phyloP scores from a whole-genome alignment of 2,797 vertebrate species.

The Spatula clypeata region DNA sequence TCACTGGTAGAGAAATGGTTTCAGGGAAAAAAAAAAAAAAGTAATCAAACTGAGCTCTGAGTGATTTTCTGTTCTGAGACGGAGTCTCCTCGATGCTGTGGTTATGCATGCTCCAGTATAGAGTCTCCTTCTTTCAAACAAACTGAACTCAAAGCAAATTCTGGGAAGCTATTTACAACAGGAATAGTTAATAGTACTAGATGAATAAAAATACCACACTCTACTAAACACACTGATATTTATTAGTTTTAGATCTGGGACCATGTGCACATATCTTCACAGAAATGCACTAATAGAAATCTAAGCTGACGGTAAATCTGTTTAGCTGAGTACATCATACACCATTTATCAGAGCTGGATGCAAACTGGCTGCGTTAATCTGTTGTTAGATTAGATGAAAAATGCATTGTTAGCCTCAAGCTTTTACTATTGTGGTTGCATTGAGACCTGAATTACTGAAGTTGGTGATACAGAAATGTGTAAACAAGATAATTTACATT shows the following conservation, averaged over 20 bases:
- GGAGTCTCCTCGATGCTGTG: neutral
- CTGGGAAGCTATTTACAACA: neutral
- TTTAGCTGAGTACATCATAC: slow-evolving; percentile 3
- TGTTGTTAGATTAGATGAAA: neutral
- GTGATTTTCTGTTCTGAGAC: neutral
- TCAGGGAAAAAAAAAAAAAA: neutral
- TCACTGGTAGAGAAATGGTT: neutral
- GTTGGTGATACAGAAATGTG: neutral
- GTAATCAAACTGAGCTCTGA: neutral
- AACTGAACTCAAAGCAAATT: slow-evolving; percentile 10
- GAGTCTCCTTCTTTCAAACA: neutral
- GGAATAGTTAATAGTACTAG: neutral
- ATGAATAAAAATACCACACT: neutral
- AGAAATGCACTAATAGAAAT: neutral
- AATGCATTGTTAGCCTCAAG: neutral
- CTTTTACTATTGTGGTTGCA: neutral
- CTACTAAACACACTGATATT: slow-evolving; percentile 4
- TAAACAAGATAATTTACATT: neutral
- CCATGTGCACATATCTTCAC: neutral
- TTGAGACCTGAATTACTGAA: neutral
- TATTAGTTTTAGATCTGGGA: neutral
- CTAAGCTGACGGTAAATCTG: neutral
- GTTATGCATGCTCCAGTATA: neutral
- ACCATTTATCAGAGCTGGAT: neutral
- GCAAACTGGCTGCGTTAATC: slow-evolving; percentile 17